Evolutionary conservation across 2,797 vertebrate genomes (phyloP).

Genomic region (Centroberyx gerrardi): DNA sequence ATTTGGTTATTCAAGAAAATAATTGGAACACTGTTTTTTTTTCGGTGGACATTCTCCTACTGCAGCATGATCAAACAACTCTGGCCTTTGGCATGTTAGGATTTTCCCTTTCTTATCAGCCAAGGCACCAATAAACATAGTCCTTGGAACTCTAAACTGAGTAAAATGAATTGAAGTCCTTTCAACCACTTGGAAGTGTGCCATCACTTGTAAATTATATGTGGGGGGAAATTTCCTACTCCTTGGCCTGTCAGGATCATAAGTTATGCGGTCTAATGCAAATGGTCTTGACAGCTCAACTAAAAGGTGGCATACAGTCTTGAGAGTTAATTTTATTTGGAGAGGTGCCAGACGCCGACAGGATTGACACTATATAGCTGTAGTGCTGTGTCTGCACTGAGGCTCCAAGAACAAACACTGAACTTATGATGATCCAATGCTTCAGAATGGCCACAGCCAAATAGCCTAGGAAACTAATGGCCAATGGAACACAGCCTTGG

Average conservation of each 20-base stretch:
- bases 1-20: not conserved
- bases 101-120: slow-evolving; percentile 15
- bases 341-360: slow-evolving; percentile 9
- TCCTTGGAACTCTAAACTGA: not conserved
- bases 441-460: not conserved
- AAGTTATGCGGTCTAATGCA: slow-evolving; percentile 20
- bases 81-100: slow-evolving; percentile 1
- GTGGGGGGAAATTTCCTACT: slow-evolving; percentile 5
- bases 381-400: slow-evolving; percentile 11
- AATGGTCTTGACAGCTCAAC: slow-evolving; percentile 10
- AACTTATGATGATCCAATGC: not conserved
- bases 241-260: not conserved
- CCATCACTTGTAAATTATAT: slow-evolving; percentile 41
- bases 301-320: slow-evolving; percentile 1
- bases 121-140: slow-evolving; percentile 18
- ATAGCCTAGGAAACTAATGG: not conserved
- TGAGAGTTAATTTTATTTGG: slow-evolving; percentile 14
- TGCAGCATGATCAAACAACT: not conserved
- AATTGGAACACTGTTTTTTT: slow-evolving; percentile 3
- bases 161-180: slow-evolving; percentile 28
- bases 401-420: not conserved
- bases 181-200: slow-evolving; percentile 38
- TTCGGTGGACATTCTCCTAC: not conserved
- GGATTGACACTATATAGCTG: not conserved
- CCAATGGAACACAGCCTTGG: not conserved